Percentiles rank a stretch among this genome's conserved stretches.
Conservation (phyloP, 2,113 vertebrate species). For the Microcebus murinus region DNA sequence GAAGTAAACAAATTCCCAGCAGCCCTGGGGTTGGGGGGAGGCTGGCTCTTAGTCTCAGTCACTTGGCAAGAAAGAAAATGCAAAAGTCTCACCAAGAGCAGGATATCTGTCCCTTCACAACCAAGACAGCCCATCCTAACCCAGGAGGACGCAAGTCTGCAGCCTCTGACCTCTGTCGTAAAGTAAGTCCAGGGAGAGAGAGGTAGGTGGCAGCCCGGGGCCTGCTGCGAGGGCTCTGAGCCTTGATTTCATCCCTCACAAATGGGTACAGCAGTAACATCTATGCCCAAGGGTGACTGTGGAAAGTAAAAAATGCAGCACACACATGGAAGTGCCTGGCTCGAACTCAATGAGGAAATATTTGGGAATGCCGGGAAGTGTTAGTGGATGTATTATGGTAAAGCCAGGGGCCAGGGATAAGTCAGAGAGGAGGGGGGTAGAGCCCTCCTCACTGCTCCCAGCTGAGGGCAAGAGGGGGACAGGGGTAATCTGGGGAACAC, state of each 20-base stretch:
- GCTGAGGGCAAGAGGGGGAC: not conserved
- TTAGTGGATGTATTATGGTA: not conserved
- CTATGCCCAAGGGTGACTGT: not conserved
- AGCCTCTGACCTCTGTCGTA: not conserved
- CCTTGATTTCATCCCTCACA: not conserved
- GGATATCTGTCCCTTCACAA: not conserved
- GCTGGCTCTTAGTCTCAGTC: not conserved
- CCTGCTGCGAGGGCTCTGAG: not conserved
- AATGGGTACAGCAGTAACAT: not conserved
- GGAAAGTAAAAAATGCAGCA: not conserved
- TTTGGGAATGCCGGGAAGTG: not conserved
- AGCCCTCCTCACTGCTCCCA: not conserved
- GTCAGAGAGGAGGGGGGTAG: not conserved
- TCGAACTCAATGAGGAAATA: not conserved
- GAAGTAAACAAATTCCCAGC: constrained; percentile 54
- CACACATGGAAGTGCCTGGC: not conserved
- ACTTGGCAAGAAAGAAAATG: constrained; percentile 11
- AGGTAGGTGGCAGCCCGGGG: accelerated
- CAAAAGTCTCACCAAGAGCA: not conserved
- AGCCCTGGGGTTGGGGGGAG: not conserved
- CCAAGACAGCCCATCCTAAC: not conserved
- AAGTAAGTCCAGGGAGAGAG: not conserved
- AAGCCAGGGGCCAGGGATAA: not conserved
- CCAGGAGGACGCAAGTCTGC: not conserved
- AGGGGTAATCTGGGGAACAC: not conserved